A percentile compares a stretch with the other conserved stretches of the same genome.
These are phyloP conservation scores for Calephelis virginiensis DNA, from an alignment of 1,140 invertebrate genomes.

Conservation along the genomic window DNA sequence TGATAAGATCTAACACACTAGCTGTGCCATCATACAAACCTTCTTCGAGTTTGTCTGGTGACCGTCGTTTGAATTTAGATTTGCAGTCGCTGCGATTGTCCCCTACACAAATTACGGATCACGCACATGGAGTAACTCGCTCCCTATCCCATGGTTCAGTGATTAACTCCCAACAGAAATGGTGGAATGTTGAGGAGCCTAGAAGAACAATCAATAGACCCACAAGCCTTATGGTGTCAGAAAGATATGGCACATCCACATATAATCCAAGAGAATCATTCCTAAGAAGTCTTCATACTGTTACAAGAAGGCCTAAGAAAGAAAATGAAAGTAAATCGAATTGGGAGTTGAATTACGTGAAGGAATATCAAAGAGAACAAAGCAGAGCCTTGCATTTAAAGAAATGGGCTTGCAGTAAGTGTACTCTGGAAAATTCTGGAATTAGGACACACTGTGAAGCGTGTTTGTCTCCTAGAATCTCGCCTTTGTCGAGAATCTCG, in stretches of 20 bases:
- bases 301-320: conserved; percentile 63
- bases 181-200: conserved; percentile 66
- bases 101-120: conserved; percentile 59
- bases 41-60: conserved; percentile 54
- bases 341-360: conserved; percentile 73
- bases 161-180: conserved; percentile 63
- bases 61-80: conserved; percentile 60
- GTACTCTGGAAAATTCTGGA: conserved; percentile 85
- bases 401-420: conserved; percentile 87
- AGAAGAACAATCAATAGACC: conserved; percentile 61
- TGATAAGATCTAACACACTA: conserved; percentile 80
- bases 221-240: conserved; percentile 67
- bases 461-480: conserved; percentile 76
- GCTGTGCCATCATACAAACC: conserved; percentile 76
- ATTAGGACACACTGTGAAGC: conserved; percentile 83
- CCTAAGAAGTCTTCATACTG: conserved; percentile 67
- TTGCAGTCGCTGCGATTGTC: conserved; percentile 63
- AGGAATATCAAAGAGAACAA: conserved; percentile 69
- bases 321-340: conserved; percentile 68
- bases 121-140: conserved; percentile 69
- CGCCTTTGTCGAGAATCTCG: conserved; percentile 54
- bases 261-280: conserved; percentile 62
- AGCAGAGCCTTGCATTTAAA: conserved; percentile 64
- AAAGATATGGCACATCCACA: conserved; percentile 55
- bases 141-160: conserved; percentile 74